These are phyloP conservation scores for Threskiornis aethiopicus DNA, from an alignment of 2,797 vertebrate species.

Conservation along the genomic window DNA sequence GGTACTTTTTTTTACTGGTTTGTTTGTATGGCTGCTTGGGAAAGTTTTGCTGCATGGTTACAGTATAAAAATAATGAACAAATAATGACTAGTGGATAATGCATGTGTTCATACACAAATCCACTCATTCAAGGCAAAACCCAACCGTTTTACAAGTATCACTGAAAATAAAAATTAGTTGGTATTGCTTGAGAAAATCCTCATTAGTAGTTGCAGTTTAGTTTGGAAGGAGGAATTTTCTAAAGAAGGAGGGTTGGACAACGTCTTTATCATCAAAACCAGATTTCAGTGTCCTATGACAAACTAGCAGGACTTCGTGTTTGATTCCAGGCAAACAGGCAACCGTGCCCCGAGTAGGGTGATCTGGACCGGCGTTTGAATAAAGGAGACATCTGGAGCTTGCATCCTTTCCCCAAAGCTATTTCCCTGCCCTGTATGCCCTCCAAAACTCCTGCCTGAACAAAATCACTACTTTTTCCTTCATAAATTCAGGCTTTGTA, in stretches of 20 bases:
- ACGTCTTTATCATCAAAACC: background rate
- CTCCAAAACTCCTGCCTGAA: background rate
- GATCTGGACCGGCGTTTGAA: background rate
- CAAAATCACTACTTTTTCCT: background rate
- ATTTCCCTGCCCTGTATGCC: background rate
- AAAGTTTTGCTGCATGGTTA: background rate
- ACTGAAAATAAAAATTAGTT: background rate
- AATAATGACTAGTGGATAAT: background rate
- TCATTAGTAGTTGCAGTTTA: background rate
- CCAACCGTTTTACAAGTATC: background rate
- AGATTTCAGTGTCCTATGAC: fast-evolving
- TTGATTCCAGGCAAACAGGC: background rate
- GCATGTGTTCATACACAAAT: background rate
- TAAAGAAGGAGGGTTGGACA: background rate
- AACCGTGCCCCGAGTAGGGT: fast-evolving
- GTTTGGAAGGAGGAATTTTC: background rate
- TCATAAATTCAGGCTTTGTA: background rate
- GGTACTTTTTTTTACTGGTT: background rate
- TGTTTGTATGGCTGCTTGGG: background rate
- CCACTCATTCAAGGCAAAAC: background rate
- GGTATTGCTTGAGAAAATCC: background rate
- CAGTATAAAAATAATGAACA: background rate
- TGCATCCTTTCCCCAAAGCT: background rate
- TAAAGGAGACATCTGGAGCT: background rate
- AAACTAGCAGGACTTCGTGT: background rate